Base-by-base conservation (phyloP, 1,140 invertebrate genomes). In the Pogonomyrmex barbatus region DNA sequence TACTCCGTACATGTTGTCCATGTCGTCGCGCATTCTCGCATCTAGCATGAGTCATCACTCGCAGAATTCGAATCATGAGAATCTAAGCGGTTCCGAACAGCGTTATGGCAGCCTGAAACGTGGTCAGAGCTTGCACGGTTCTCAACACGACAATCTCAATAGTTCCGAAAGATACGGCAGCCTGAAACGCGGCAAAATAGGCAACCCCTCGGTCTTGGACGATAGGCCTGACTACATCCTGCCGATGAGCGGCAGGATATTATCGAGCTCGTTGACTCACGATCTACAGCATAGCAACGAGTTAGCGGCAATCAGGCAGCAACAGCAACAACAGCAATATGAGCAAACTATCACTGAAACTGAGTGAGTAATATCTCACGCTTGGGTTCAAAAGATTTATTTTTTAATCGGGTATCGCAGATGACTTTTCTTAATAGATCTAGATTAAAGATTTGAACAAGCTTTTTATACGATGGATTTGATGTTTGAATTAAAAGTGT, bases 31-130 rank as follows among this genome's bases (percentile, higher is more conserved):
- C 9, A 95, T 95, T 60, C 88, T 95, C 0, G 93, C 89, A 9
- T 95, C 94, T 42, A 95, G 94, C 42, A 88, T 95, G 91, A 95
- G 95, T 47, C 95, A 96, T 71, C 96, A 96, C 85, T 96, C 96
- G 10, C 96, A 96, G 81, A 95, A 94, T 79, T 96, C 96, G 2
- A 94, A 95, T 79, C 90, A 95, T 89, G 93, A 95, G 85, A 87
- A 93, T 88, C 54, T 92, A 30, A 94, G 92, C 45, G 87, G 94
- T 36, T 95, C 93, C 0, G 93, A 94, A 47, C 93, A 94, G 47
- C 93, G 94, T 42, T 95, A 95, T 45, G 94, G 94, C 0, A 95
- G 94, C 62, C 77, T 95, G 60, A 94, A 95, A 70, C 89, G 94
- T 47, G 94, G 94, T 0, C 91, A 92, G 33, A 95, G 94, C 45